These are phyloP conservation scores for Solenodon paradoxus DNA, from an alignment of 2,113 vertebrate genomes.

Conservation along the genomic window DNA sequence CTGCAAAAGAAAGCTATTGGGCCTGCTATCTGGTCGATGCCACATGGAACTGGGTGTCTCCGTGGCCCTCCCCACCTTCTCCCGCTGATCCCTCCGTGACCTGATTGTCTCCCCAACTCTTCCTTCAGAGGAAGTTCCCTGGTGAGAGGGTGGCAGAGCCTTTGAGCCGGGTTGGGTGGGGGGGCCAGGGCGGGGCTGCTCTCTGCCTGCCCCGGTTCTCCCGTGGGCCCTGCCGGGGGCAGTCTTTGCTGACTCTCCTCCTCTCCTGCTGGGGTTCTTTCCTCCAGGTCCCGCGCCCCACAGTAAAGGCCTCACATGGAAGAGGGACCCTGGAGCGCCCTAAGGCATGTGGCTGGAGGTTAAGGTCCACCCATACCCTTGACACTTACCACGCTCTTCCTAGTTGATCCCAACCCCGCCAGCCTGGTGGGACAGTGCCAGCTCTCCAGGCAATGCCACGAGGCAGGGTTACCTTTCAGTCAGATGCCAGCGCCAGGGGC, in stretches of 20 bases:
- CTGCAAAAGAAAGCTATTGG: neutral
- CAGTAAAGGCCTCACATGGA: neutral
- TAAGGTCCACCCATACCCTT: fast-evolving
- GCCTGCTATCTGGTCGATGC: too few species aligned
- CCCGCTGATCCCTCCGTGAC: neutral
- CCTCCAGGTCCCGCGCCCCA: neutral
- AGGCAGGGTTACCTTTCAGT: neutral
- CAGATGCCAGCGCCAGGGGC: neutral
- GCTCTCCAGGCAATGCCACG: neutral
- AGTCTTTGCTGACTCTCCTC: neutral
- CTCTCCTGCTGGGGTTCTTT: neutral
- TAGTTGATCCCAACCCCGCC: neutral
- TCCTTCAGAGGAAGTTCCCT: neutral
- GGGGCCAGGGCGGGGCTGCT: neutral
- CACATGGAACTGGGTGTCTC: neutral
- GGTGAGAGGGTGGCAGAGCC: too few species aligned
- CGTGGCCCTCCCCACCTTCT: neutral
- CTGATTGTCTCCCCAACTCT: neutral
- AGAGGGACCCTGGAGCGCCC: neutral
- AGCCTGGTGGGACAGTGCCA: neutral
- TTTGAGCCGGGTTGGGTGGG: neutral
- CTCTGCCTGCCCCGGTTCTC: neutral
- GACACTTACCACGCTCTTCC: neutral
- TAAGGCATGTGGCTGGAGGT: neutral
- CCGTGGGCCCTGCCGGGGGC: neutral